Base-by-base conservation (phyloP, 2,113 vertebrate genomes). In the Spea multiplicata region DNA sequence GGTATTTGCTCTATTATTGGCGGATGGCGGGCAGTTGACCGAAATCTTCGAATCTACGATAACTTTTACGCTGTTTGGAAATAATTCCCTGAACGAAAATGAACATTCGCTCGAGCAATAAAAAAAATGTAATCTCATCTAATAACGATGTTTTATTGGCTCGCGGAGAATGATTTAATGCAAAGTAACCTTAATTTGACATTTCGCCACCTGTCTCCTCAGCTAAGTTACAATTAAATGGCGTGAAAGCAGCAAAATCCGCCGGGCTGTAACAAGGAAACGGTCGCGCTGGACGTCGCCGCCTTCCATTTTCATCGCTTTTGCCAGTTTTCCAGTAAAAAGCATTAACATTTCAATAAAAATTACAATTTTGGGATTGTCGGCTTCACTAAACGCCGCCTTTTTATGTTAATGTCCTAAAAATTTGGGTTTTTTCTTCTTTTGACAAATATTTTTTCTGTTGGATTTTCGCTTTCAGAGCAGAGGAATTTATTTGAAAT, bases 71-170 rank as follows among this genome's bases (percentile, higher is more conserved):
- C 30, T 2, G 30, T 30, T 30, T 30, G 30, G 10, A 71, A 14
- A 4, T 52, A 84, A 69, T 74, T 8, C 0, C 68, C 75, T 76
- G 81, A 9, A 53, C 44, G 76, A 52, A 82, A 82, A 83, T 55
- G 70, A 30, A 30, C 30, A 1, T 30, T 2, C 30, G 30, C 30
- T 30, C 30, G 30, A 2, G 30, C 30, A 30, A 30, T 30, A 76
- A 48, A 77, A 75, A 4, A 75, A 83, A 47, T 76, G 72, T 81
- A 73, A 65, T 12, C 73, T 67, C 13, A 3, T 16, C 72, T 83
- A 82, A 81, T 8, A 84, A 62, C 48, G 62, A 76, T 49, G 72
- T 72, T 81, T 81, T 74, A 3, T 13, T 82, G 84, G 16, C 3
- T 55, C 57, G 7, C 73, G 69, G 50, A 79, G 71, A 73, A 16